phyloP scores from a whole-genome alignment of 2,888 invertebrate species.

The Argyresthia albistria region DNA sequence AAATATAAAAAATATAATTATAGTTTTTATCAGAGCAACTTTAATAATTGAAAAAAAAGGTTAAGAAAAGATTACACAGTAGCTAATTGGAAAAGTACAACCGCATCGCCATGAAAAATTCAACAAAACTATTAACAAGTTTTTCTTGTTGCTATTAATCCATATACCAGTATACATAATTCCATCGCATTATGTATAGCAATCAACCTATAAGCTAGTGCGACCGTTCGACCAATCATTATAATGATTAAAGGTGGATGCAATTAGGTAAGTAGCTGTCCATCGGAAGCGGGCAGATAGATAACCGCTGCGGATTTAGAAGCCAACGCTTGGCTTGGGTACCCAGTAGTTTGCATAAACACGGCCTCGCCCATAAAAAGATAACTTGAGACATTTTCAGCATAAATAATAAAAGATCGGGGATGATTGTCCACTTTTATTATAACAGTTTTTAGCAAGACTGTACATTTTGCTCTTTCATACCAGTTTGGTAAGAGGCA shows the following conservation, averaged over 20 bases:
- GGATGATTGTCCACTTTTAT: background rate
- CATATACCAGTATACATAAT: no score
- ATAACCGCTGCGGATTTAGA: constrained; percentile 10
- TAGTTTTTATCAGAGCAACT: constrained; percentile 5
- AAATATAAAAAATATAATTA: no score
- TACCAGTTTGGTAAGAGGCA: no score
- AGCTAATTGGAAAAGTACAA: no score
- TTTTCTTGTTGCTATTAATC: no score
- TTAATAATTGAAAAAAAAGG: no score
- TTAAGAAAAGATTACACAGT: no score
- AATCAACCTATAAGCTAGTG: background rate
- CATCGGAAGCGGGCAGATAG: constrained; percentile 20
- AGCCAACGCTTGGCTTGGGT: constrained; percentile 13
- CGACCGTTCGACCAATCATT: constrained; percentile 28
- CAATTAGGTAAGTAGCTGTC: constrained; percentile 48
- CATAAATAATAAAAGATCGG: constrained; percentile 2
- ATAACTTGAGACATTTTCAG: constrained; percentile 16
- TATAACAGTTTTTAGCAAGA: no score
- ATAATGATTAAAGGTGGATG: constrained; percentile 38
- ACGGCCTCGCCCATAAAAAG: constrained; percentile 43
- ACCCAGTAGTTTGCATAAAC: constrained; percentile 40
- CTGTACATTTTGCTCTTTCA: no score
- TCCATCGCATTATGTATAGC: no score
- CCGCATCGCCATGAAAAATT: no score
- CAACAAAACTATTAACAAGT: no score